Conservation (phyloP, 2,888 invertebrate genomes). For the Pachymerium ferrugineum region DNA sequence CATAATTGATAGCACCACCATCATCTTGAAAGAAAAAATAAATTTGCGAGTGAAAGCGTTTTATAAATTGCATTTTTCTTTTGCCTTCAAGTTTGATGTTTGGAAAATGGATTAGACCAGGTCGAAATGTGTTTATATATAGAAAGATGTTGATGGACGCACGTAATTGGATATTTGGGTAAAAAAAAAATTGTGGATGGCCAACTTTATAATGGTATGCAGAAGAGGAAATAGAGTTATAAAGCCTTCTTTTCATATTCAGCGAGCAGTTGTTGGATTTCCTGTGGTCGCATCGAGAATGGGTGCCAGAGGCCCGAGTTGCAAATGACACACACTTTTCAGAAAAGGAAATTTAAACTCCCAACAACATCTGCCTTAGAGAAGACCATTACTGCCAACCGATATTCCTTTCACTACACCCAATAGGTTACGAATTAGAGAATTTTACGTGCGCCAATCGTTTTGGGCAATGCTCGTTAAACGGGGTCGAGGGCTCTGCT, state of each 20-base stretch:
- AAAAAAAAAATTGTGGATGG: not conserved
- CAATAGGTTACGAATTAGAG: conserved; percentile 21
- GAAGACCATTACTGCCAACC: conserved; percentile 2
- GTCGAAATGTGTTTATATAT: too few species aligned
- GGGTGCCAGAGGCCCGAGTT: conserved; percentile 18
- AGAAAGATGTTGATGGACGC: too few species aligned
- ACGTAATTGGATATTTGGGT: too few species aligned
- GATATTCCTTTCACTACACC: conserved; percentile 10
- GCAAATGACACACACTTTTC: conserved; percentile 14
- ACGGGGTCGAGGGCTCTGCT: too few species aligned
- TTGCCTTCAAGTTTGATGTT: too few species aligned
- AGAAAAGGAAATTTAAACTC: conserved; percentile 18
- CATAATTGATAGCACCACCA: not conserved
- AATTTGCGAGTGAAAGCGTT: too few species aligned
- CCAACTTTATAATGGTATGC: not conserved
- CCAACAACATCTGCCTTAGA: conserved; percentile 1
- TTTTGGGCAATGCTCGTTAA: too few species aligned
- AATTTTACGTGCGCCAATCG: not conserved
- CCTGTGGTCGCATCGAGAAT: conserved; percentile 6
- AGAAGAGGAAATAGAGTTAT: not conserved
- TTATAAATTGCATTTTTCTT: too few species aligned
- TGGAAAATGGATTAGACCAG: too few species aligned
- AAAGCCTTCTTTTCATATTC: conserved; percentile 13
- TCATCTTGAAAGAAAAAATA: too few species aligned
- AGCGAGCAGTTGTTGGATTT: conserved; percentile 14